phyloP scores from a whole-genome alignment of 2,797 vertebrate genomes.

The Rhynchotus rufescens region DNA sequence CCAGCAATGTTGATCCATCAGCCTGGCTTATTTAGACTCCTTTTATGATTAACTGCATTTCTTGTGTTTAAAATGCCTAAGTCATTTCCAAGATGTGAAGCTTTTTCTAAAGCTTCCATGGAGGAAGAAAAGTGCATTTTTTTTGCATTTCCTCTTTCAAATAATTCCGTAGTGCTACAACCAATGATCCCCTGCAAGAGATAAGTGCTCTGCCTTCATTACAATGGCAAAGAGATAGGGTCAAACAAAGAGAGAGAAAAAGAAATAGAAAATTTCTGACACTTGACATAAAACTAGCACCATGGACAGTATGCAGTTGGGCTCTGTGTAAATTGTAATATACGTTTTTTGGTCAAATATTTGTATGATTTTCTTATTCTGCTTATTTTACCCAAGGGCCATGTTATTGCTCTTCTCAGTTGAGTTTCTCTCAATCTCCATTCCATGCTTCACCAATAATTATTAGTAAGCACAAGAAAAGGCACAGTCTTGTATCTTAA shows the following conservation, averaged over 20 bases:
- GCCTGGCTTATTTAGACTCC: background rate
- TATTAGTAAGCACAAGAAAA: background rate
- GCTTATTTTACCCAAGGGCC: background rate
- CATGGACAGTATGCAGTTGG: background rate
- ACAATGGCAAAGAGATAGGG: background rate
- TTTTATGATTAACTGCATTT: background rate
- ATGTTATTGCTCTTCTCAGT: background rate
- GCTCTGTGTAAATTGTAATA: background rate
- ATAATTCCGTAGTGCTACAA: background rate
- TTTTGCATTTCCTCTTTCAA: background rate
- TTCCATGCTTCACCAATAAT: constrained; percentile 5
- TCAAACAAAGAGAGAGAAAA: background rate
- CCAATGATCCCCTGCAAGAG: background rate
- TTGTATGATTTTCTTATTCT: background rate
- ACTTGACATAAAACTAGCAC: background rate
- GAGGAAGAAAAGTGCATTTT: background rate
- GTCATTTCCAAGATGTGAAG: background rate
- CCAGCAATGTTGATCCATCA: background rate
- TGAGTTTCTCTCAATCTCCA: background rate
- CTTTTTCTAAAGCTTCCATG: background rate
- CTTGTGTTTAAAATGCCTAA: background rate
- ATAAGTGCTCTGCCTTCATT: background rate
- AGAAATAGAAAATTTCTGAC: background rate
- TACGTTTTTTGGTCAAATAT: background rate
- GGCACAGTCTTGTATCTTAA: background rate